Base-by-base conservation (phyloP, 2,888 invertebrate species). In the Leptopilina syphax region DNA sequence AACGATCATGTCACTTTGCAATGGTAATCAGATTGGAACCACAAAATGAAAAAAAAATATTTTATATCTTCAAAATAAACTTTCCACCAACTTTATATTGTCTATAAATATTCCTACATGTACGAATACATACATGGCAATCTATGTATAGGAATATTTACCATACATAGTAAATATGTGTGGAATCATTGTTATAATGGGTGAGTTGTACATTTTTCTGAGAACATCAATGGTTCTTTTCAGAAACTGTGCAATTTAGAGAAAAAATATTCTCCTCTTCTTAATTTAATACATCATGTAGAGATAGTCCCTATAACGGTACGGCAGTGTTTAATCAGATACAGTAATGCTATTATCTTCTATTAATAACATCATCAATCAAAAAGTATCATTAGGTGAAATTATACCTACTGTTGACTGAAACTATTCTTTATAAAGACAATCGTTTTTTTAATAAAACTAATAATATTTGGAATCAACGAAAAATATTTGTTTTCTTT, bases 1-100 rank as follows among this genome's bases (percentile, higher is more conserved):
- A 70, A 70, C 13, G 54, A 13, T 27, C 70, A 50, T 50, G 70
- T 70, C 50, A 50, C 70, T 50, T 13, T 70, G 7, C 50, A 70
- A 54, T 70, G 50, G 10, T 27, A 24, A 70, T 50, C 63, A 63
- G 63, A 63, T 70, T 70, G 13, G 27, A 50, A 50, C 24, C 60
- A 60, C 63, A 63, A 63, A 24, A 34, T 34, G 34, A 34, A 10
- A 50, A 50, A 50, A 18, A 63, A 63, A 63, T 24, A 60, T 60
- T 34, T 34, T 34, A 34, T n/a, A 60, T 18, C 60, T 60, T 60
- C 60, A 60, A 60, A 60, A 60, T 60, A 13, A 63, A 24, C 24
- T n/a, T 60, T 60, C 18, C 13, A 60, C 60, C 60, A 60, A 60
- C 60, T 60, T 60, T n/a, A 60, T 44, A 44, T 44, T 34, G 34